These are phyloP conservation scores for Trichacis sp. DNA, from an alignment of 2,888 invertebrate species.

Conservation along the genomic window DNA sequence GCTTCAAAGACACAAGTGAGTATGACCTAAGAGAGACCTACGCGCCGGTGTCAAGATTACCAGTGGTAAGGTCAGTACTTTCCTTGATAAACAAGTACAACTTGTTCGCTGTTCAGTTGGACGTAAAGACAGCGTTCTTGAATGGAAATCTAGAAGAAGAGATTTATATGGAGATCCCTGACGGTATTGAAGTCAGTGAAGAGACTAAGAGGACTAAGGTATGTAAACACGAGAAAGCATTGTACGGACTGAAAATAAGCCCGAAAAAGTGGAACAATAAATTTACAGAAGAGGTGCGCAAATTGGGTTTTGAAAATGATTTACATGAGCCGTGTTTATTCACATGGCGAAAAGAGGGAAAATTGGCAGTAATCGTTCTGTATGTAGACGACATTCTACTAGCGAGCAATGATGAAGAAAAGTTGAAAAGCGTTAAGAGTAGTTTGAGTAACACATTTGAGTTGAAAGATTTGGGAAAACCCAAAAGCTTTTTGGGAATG, in stretches of 20 bases:
- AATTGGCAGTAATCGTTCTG: constrained; percentile 43
- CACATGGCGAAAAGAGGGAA: constrained; percentile 38
- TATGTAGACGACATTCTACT: constrained; percentile 22
- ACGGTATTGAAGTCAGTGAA: constrained; percentile 7
- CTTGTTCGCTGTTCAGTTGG: constrained; percentile 13
- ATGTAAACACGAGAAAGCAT: constrained; percentile 10
- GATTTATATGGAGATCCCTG: constrained; percentile 19
- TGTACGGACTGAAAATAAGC: constrained; percentile 14
- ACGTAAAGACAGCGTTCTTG: constrained; percentile 25
- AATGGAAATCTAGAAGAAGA: constrained; percentile 18
- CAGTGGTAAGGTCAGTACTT: constrained; percentile 26
- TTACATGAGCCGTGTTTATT: constrained; percentile 43
- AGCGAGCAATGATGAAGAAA: constrained; percentile 36
- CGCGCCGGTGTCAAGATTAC: too few relatives aligned
- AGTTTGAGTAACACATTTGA: constrained; percentile 40
- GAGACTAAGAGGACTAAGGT: constrained; percentile 5
- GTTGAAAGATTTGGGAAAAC: constrained; percentile 43
- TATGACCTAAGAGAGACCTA: too few relatives aligned
- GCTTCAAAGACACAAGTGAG: constrained; percentile 32
- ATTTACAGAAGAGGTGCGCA: constrained; percentile 37
- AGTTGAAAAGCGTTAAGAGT: constrained; percentile 30
- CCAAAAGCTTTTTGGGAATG: constrained; percentile 41
- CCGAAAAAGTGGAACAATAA: constrained; percentile 30
- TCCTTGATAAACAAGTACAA: constrained; percentile 25
- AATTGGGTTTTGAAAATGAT: too few relatives aligned